Evolutionary conservation across 2,797 vertebrate species (phyloP).

Genomic region (Artibeus lituratus): DNA sequence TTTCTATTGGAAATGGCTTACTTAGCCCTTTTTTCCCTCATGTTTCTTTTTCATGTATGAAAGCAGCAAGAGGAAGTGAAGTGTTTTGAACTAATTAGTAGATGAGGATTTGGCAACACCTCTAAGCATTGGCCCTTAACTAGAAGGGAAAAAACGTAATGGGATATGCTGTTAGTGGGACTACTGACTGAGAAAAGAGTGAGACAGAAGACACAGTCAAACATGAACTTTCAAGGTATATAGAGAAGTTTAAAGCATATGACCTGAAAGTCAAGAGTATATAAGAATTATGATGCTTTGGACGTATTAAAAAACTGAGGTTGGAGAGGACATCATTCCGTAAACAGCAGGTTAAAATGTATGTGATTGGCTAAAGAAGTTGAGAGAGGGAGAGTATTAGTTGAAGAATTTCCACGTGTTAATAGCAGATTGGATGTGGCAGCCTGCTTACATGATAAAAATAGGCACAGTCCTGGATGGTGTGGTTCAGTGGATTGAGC

Average conservation of each 20-base stretch:
- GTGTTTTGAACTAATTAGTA: not conserved
- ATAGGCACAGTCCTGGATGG: not conserved
- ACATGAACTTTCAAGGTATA: not conserved
- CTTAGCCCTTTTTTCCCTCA: not conserved
- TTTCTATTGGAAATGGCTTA: not conserved
- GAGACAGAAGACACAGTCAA: not conserved
- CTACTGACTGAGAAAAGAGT: not conserved
- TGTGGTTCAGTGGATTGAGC: too few species aligned
- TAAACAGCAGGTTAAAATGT: not conserved
- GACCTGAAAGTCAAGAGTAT: not conserved
- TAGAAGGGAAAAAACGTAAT: not conserved
- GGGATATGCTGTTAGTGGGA: not conserved
- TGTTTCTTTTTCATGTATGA: constrained; percentile 29
- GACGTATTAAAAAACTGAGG: not conserved
- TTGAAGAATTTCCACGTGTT: not conserved
- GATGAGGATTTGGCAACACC: not conserved
- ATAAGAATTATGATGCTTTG: not conserved
- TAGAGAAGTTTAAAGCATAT: not conserved
- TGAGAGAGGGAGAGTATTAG: not conserved
- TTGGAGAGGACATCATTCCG: not conserved
- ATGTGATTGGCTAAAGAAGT: not conserved
- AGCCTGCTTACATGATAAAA: not conserved
- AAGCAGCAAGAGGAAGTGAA: not conserved
- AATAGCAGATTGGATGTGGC: not conserved
- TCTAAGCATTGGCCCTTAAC: not conserved